phyloP scores from a whole-genome alignment of 92 coral and sea anemone species.

The Galaxea fascicularis region DNA sequence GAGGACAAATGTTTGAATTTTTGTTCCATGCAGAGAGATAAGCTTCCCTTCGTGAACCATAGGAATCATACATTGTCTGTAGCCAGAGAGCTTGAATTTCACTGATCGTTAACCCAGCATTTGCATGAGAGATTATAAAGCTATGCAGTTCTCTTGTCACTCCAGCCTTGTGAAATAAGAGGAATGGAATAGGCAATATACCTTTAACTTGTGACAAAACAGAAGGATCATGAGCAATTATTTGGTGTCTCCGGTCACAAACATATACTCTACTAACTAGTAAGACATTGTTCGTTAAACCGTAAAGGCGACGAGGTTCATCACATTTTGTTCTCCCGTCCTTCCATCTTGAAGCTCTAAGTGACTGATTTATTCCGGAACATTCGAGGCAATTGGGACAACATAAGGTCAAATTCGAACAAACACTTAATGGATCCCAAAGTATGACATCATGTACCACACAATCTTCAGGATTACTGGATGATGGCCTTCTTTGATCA shows the following conservation, averaged over 20 bases:
- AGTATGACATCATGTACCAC: conserved; percentile 40
- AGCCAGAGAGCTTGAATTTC: conserved; percentile 65
- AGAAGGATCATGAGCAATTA: conserved; percentile 54
- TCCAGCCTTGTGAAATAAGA: no score
- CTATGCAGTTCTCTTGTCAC: conserved; percentile 54
- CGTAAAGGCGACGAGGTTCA: conserved; percentile 67
- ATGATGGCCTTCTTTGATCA: conserved; percentile 53
- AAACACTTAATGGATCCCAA: conserved; percentile 63
- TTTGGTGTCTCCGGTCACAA: conserved; percentile 67
- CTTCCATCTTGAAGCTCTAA: conserved; percentile 69
- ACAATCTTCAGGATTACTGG: conserved; percentile 29
- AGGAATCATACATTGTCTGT: conserved; percentile 52
- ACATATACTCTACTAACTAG: no score
- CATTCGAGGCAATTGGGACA: conserved; percentile 57
- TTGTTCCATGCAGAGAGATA: conserved; percentile 9
- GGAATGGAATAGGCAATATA: conserved; percentile 36
- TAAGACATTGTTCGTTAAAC: conserved; percentile 59
- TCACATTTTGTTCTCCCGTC: conserved; percentile 55
- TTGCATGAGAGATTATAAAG: conserved; percentile 59
- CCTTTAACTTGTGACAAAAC: conserved; percentile 57
- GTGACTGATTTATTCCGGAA: conserved; percentile 22
- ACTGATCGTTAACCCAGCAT: no score
- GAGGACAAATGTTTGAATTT: neutral
- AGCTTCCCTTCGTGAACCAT: conserved; percentile 47
- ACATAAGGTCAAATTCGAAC: conserved; percentile 32